These are phyloP conservation scores for Podarcis lilfordi DNA, from an alignment of 2,797 vertebrate species.

Conservation along the genomic window DNA sequence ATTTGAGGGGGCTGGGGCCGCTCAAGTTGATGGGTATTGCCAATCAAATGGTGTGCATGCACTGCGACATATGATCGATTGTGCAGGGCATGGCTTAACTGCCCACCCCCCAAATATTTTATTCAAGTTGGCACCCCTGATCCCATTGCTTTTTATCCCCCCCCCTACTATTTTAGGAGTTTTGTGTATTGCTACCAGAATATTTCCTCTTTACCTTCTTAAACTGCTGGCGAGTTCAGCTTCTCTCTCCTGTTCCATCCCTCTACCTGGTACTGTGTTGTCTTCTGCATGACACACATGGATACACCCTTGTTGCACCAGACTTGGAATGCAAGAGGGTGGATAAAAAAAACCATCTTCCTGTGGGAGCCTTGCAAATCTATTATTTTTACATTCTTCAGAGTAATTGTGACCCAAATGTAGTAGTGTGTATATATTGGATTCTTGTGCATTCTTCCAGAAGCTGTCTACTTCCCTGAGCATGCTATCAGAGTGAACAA, in stretches of 20 bases:
- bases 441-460: not conserved
- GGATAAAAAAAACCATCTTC: not conserved
- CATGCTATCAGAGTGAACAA: not conserved
- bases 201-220: not conserved
- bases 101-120: too few species aligned
- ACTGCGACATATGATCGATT: too few species aligned
- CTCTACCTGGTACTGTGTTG: not conserved
- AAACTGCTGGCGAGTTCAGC: not conserved
- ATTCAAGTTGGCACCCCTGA: too few species aligned
- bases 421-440: not conserved
- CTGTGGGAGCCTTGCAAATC: not conserved
- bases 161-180: not conserved
- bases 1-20: too few species aligned
- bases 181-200: not conserved
- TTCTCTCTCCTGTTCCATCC: not conserved
- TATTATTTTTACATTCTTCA: not conserved
- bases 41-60: too few species aligned
- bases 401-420: constrained; percentile 6
- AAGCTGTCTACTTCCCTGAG: not conserved
- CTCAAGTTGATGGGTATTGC: too few species aligned
- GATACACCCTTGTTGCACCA: not conserved
- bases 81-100: too few species aligned
- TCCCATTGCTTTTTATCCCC: too few species aligned
- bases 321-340: not conserved
- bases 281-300: not conserved